Evolutionary conservation across 2,113 vertebrate genomes (phyloP), one percentile per base, ranked within the genome.

Genomic region (Hydrolagus affinis): DNA sequence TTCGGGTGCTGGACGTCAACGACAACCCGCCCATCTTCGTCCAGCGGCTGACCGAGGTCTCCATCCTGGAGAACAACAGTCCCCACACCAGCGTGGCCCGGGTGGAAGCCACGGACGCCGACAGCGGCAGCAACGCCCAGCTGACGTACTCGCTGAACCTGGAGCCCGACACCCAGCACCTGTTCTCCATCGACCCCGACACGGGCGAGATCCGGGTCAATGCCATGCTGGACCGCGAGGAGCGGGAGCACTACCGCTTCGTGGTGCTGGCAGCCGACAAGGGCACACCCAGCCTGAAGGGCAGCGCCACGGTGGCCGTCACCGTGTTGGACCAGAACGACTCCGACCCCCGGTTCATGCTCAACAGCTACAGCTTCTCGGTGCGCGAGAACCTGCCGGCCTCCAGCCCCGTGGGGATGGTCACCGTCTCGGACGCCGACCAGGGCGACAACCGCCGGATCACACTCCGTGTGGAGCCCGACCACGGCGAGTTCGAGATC

Each of bases 281-380:
- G 71, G 98, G 98, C 11, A 92, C 93, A 30, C 97, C 98, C 14
- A 97, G 95, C 89, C 94, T 96, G 86, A 95, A 95, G 59, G 98
- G 97, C 85, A 99, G 97, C 0, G 95, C 98, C 0, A 98, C 96
- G 0, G 95, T 99, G 85, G 92, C 95, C 21, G 88, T 98, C 85
- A 97, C 94, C 0, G 94, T 99, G 75, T 91, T 98, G 86, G 98
- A 99, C 89, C 94, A 95, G 88, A 99, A 99, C 44, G 98, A 99
- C 94, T 98, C 98, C 0, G 96, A 98, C 89, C 98, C 98, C 71
- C 98, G 97, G 87, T 99, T 99, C 86, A 99, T 97, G 96, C 90
- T 99, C 64, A 96, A 92, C 0, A 95, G 95, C 89, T 99, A 99
- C 91, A 99, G 96, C 90, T 98, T 99, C 91, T 99, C 98, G 0